Conservation (phyloP, 2,888 invertebrate species). For the Gortyna flavago region DNA sequence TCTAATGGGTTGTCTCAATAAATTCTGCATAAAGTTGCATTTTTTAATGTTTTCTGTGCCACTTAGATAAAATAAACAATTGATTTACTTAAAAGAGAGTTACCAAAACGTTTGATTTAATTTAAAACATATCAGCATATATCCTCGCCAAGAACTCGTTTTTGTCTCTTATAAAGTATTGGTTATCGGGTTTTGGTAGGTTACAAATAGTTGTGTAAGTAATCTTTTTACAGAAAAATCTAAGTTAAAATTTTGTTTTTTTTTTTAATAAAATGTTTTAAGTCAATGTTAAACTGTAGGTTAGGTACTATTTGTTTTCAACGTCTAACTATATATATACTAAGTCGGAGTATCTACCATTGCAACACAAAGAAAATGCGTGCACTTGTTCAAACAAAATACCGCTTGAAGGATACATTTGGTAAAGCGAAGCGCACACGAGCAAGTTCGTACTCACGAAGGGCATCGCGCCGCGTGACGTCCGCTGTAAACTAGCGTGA, state of each 20-base stretch:
- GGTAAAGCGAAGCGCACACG: conserved; percentile 77
- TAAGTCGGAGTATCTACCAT: conserved; percentile 13
- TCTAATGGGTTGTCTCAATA: conserved; percentile 8
- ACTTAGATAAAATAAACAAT: not conserved
- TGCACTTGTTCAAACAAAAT: conserved; percentile 77
- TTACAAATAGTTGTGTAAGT: conserved; percentile 39
- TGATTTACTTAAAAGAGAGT: conserved; percentile 13
- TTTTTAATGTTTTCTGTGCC: not conserved
- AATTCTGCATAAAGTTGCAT: not conserved
- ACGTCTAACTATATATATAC: conserved; percentile 11
- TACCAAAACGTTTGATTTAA: conserved; percentile 6
- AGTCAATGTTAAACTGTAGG: conserved; percentile 4
- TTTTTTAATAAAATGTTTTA: not conserved
- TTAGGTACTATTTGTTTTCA: conserved; percentile 15
- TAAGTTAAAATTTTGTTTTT: not conserved
- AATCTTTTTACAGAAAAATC: conserved; percentile 22
- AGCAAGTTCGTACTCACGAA: conserved; percentile 87
- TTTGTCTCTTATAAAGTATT: conserved; percentile 15
- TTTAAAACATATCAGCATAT: conserved; percentile 16
- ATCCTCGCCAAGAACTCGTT: conserved; percentile 33
- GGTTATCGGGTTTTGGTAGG: conserved; percentile 5
- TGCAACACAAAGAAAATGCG: conserved; percentile 56
- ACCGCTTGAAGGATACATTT: conserved; percentile 56
- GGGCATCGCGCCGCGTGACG: conserved; percentile 82
- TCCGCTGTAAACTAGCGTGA: conserved; percentile 86